Evolutionary conservation across 2,797 vertebrate genomes (phyloP), one percentile per base, ranked within the genome.

Genomic region (Galago senegalensis): DNA sequence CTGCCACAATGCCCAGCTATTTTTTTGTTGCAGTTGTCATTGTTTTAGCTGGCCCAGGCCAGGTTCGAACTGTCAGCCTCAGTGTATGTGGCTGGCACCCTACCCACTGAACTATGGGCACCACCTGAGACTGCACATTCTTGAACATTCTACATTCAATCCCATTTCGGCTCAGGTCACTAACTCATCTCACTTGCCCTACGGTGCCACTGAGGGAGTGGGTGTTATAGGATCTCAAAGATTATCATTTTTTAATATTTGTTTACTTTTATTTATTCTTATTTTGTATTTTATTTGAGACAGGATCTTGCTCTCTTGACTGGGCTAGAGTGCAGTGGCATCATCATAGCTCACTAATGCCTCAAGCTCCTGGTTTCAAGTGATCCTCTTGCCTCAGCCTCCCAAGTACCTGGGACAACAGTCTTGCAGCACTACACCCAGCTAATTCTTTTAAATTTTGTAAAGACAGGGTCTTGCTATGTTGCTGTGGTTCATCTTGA

Each of bases 201-300:
- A 5, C 0, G 0, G 49, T 89, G 25, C 73, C 70, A 83, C 88
- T 87, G 75, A 86, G 72, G 27, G 53, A 89, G 63, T 67, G 5
- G n/a, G 25, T 13, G 49, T 76, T 79, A 11, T 40, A 82, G 80
- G 84, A 83, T 76, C 60, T 91, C 88, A 86, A 88, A 58, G 27
- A 67, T 20, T 75, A 46, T 6, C 18, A 18, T 82, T 67, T 93
- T 92, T 89, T 77, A 86, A 20, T 91, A 58, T 92, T 60, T 61
- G 20, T 40, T 77, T 93, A 56, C 25, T 43, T 82, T 93, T 75
- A 56, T 56, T 56, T 56, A 56, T 56, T 29, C 29, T 63, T 63
- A 29, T n/a, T 67, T 67, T 69, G n/a, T 67, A 20, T 34, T 67
- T 67, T 69, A n/a, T 69, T 34, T n/a, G 65, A 34, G 65, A 69